Evolutionary conservation across 2,888 invertebrate species (phyloP).

Genomic region (Ellobium chinense): DNA sequence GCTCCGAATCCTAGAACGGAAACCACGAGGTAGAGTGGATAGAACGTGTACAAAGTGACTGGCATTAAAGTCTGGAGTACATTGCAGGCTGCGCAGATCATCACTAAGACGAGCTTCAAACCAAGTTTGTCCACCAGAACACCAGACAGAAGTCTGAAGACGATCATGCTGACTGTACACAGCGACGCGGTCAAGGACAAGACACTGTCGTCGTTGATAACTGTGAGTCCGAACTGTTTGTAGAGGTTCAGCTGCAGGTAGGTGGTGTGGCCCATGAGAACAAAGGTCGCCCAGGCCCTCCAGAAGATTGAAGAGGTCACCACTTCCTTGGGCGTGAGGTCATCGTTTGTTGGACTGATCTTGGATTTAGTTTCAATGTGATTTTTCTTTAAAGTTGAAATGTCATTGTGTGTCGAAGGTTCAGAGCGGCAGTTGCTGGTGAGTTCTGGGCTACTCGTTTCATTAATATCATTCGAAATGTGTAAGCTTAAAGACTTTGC

Average conservation of each 20-base stretch:
- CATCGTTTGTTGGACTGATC: no score
- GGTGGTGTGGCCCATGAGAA: neutral
- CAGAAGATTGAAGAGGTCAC: neutral
- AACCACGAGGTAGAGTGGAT: neutral
- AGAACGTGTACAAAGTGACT: neutral
- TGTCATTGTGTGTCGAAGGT: no score
- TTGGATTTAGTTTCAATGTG: no score
- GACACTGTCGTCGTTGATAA: neutral
- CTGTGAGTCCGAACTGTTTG: slow-evolving; percentile 10
- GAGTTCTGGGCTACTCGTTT: no score
- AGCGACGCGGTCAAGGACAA: neutral
- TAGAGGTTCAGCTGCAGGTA: slow-evolving; percentile 14
- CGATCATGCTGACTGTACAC: neutral
- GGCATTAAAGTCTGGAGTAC: neutral
- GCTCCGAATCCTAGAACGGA: no score
- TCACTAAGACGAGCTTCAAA: neutral
- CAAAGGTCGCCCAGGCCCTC: neutral
- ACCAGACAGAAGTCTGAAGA: neutral
- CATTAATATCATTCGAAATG: no score
- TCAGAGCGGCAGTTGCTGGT: no score
- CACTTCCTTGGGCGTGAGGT: neutral
- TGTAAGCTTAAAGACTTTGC: no score
- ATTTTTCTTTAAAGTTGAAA: no score
- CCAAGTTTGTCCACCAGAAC: neutral
- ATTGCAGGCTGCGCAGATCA: neutral